Conservation (phyloP, 1,140 invertebrate genomes). For the Drosophila jambulina region DNA sequence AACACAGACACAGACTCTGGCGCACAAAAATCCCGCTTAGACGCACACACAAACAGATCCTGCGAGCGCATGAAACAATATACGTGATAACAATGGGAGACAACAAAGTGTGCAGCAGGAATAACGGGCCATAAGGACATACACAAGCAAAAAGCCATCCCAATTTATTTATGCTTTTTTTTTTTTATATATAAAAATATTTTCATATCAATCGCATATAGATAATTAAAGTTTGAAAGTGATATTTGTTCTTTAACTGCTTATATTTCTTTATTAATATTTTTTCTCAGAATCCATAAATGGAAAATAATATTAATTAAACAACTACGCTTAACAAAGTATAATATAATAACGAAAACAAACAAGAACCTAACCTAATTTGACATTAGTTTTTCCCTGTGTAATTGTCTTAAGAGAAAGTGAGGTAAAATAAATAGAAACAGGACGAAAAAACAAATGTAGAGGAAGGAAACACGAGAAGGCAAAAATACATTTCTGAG, state of each 20-base stretch:
- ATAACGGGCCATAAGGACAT: constrained; percentile 48
- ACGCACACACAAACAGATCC: constrained; percentile 32
- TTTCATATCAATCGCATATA: background rate
- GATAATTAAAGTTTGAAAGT: background rate
- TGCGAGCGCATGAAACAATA: constrained; percentile 46
- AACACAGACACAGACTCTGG: constrained; percentile 21
- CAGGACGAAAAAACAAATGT: background rate
- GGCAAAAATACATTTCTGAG: constrained; percentile 5
- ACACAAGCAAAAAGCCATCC: background rate
- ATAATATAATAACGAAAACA: too few species aligned
- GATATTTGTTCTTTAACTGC: too few species aligned
- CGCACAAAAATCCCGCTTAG: constrained; percentile 24
- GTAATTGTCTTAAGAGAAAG: background rate
- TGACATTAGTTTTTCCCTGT: background rate
- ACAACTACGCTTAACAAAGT: too few species aligned
- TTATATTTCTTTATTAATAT: background rate
- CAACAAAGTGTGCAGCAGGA: constrained; percentile 61
- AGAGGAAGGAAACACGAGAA: constrained; percentile 3
- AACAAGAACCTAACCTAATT: background rate
- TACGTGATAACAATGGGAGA: constrained; percentile 62
- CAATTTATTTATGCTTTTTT: background rate
- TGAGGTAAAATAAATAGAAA: background rate
- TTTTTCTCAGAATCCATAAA: too few species aligned
- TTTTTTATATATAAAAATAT: too few species aligned
- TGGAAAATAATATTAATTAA: too few species aligned